These are phyloP conservation scores for Asarcornis scutulata DNA, from an alignment of 2,113 vertebrate genomes.

Conservation along the genomic window DNA sequence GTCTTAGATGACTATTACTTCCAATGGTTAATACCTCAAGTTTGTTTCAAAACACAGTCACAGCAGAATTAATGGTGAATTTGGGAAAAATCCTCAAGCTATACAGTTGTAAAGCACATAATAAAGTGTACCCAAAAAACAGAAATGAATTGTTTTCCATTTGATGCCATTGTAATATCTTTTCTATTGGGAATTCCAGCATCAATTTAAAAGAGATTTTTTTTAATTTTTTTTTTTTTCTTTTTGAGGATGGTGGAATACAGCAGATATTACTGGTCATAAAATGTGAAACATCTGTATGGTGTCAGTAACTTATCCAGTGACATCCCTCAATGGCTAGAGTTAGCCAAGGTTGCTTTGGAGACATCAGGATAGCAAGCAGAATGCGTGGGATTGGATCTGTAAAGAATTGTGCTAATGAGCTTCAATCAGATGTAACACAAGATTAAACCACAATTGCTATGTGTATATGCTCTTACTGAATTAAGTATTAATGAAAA, in stretches of 20 bases:
- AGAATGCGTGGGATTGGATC: neutral
- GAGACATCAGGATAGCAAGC: neutral
- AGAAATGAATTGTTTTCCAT: neutral
- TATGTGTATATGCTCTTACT: neutral
- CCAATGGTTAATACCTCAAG: neutral
- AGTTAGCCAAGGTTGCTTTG: neutral
- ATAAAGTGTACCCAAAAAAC: neutral
- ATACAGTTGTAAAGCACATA: neutral
- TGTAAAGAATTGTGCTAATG: neutral
- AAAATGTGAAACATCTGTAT: neutral
- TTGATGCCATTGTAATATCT: neutral
- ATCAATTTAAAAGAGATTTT: neutral
- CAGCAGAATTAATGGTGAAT: neutral
- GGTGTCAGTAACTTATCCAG: neutral
- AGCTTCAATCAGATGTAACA: neutral
- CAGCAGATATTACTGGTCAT: neutral
- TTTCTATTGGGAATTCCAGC: neutral
- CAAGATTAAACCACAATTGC: neutral
- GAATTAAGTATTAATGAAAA: neutral
- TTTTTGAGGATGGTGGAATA: neutral
- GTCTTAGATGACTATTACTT: neutral
- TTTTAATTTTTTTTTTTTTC: too few species aligned
- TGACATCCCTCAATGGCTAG: neutral
- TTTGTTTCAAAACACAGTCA: neutral
- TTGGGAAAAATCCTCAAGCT: neutral